Base-by-base conservation (phyloP, 2,888 invertebrate genomes). In the Trachelus stipa region DNA sequence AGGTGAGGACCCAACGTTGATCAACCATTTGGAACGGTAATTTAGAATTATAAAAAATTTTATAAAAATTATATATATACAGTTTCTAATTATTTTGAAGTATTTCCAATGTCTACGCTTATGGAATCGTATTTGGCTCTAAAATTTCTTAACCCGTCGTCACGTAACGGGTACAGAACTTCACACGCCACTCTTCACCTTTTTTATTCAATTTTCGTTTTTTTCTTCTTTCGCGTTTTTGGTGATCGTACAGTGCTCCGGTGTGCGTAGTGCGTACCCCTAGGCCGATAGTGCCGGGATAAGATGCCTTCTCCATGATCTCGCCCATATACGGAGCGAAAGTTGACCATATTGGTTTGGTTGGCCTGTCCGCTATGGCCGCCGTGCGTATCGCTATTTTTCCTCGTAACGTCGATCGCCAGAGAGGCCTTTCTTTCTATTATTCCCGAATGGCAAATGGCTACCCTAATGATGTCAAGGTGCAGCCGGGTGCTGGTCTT, bases 261-360 rank as follows among this genome's bases (percentile, higher is more conserved):
- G 56, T 9, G 23, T 56, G 23, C 56, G 56, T 56, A 71, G 71
- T 34, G 71, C 33, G 33, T 71, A 71, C 71, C 71, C 71, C 71
- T 71, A 71, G 71, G 71, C 71, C 71, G 71, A 71, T 71, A 71
- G 71, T 34, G 33, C 71, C 56, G 31, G 76, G 74, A 74, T 34
- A 74, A 74, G 74, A 74, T 34, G 74, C 74, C 74, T 74, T 74
- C 74, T n/a, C n/a, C 34, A 81, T 82, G 84, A 85, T 87, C 85
- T 90, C 89, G 86, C 79, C 91, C 90, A 90, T 91, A 90, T 91
- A 91, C 86, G 91, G 91, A 90, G 91, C 89, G 91, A 91, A 91
- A 91, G 91, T 91, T 86, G 88, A 88, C 87, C 87, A 82, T 85
- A 85, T 83, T 81, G 87, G 80, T 84, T 84, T 84, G 84, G 84